These are phyloP conservation scores for Cryptocheilus praepositus DNA, from an alignment of 2,888 invertebrate genomes.

Conservation along the genomic window DNA sequence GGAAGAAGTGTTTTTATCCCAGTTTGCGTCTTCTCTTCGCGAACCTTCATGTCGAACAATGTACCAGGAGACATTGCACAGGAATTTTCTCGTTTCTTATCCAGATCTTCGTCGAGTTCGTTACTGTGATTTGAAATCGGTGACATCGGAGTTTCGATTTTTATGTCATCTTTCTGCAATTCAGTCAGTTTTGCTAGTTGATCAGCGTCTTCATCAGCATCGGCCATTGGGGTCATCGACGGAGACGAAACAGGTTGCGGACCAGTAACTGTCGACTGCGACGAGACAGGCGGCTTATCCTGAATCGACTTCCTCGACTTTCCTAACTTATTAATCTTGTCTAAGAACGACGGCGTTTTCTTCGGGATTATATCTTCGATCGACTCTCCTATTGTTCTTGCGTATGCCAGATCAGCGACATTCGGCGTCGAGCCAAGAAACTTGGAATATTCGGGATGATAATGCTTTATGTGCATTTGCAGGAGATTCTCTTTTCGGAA, in stretches of 20 bases:
- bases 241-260: conserved; percentile 39
- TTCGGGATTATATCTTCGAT: conserved; percentile 74
- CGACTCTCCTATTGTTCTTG: conserved; percentile 83
- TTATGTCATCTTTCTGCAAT: conserved; percentile 56
- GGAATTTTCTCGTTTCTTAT: conserved; percentile 57
- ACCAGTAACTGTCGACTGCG: conserved; percentile 24
- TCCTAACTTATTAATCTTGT: conserved; percentile 69
- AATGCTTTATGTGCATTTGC: conserved; percentile 96
- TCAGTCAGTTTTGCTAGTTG: conserved; percentile 48
- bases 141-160: conserved; percentile 57
- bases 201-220: conserved; percentile 49
- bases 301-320: conserved; percentile 39
- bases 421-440: conserved; percentile 88
- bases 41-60: conserved; percentile 68
- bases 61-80: conserved; percentile 70
- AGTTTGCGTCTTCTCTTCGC: conserved; percentile 72
- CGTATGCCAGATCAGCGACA: conserved; percentile 90
- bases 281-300: conserved; percentile 42
- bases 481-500: conserved; percentile 93
- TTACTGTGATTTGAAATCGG: conserved; percentile 53
- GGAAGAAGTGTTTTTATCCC: conserved; percentile 77
- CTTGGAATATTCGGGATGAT: conserved; percentile 88
- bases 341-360: conserved; percentile 71
- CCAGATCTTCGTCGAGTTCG: conserved; percentile 58
- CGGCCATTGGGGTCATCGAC: conserved; percentile 26